phyloP scores from a whole-genome alignment of 2,888 invertebrate genomes.

The Pristionchus arcanus region DNA sequence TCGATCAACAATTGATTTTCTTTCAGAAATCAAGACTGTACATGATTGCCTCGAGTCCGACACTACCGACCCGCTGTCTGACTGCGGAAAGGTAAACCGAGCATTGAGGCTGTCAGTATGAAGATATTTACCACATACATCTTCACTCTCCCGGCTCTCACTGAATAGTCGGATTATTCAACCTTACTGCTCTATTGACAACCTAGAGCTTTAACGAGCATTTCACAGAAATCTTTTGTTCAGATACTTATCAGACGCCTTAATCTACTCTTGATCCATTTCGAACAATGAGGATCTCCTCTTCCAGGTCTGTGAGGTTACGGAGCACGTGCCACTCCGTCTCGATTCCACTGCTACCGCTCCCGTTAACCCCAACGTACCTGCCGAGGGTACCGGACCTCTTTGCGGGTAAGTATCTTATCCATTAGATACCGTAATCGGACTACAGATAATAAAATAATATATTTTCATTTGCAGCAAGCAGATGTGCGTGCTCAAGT shows the following conservation, averaged over 20 bases:
- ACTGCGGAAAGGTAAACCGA: conserved; percentile 45
- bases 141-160: too few relatives aligned
- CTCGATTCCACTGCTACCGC: conserved; percentile 53
- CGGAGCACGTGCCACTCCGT: conserved; percentile 50
- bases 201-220: too few relatives aligned
- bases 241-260: too few relatives aligned
- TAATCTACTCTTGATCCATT: too few relatives aligned
- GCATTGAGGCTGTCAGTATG: background rate
- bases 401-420: conserved; percentile 35
- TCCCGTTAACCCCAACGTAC: conserved; percentile 54
- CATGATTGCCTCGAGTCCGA: conserved; percentile 54
- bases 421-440: background rate
- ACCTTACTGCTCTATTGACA: too few relatives aligned
- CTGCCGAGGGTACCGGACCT: conserved; percentile 50
- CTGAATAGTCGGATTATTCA: too few relatives aligned
- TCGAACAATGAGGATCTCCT: too few relatives aligned
- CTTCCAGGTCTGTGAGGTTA: conserved; percentile 47
- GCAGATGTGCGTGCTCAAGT: conserved; percentile 56
- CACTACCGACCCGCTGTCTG: conserved; percentile 52
- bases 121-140: background rate
- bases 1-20: background rate
- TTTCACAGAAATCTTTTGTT: too few relatives aligned
- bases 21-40: conserved; percentile 49
- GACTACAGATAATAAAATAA: background rate
- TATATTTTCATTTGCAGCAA: conserved; percentile 7